Conservation (phyloP, 92 coral and sea anemone genomes). For the Muricea muricata region DNA sequence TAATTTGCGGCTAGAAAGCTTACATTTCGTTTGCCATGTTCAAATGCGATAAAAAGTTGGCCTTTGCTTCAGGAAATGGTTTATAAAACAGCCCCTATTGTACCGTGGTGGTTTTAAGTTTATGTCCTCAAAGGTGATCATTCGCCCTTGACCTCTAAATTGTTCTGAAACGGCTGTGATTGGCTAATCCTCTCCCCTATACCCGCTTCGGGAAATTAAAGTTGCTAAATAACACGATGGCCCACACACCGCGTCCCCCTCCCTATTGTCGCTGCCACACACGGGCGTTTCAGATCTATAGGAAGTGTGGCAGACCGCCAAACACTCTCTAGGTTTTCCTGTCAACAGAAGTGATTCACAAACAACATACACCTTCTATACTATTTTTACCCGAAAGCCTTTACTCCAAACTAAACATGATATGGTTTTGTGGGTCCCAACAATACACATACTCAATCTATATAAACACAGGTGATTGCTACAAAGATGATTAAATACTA, state of each 20-base stretch:
- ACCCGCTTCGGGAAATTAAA: constrained; percentile 25
- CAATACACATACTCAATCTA: too few relatives aligned
- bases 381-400: too few relatives aligned
- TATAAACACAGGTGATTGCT: too few relatives aligned
- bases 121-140: constrained; percentile 18
- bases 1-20: neutral
- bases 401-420: too few relatives aligned
- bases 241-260: neutral
- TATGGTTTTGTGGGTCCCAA: too few relatives aligned
- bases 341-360: too few relatives aligned
- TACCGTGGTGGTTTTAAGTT: constrained; percentile 2
- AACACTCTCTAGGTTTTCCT: too few relatives aligned
- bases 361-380: too few relatives aligned
- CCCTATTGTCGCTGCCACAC: too few relatives aligned
- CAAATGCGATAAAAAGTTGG: neutral
- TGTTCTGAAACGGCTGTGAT: constrained; percentile 21
- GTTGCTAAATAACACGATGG: neutral
- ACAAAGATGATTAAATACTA: too few relatives aligned
- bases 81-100: constrained; percentile 1
- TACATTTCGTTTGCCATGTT: neutral
- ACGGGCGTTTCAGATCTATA: too few relatives aligned
- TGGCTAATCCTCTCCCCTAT: constrained; percentile 20
- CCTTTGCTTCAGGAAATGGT: neutral
- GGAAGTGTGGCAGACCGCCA: too few relatives aligned
- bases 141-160: constrained; percentile 49